These are phyloP conservation scores for Hydrozoanthus gracilis DNA, from an alignment of 92 coral and sea anemone genomes.

Conservation along the genomic window DNA sequence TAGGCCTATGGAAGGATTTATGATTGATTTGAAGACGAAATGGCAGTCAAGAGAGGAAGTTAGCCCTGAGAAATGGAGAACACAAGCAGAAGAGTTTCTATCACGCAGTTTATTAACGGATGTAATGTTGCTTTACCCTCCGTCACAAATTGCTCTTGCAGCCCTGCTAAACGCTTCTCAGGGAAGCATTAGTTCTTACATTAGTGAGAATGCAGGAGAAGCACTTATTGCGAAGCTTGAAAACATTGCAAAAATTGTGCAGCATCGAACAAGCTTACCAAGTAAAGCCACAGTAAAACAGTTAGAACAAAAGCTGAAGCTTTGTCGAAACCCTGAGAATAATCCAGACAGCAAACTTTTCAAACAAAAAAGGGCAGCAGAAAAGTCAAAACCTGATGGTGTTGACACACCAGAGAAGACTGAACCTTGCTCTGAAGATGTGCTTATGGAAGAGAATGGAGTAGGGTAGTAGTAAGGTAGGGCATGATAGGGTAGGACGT, in stretches of 20 bases:
- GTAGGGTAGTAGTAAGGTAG: neutral
- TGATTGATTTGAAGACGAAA: conserved; percentile 91
- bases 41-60: conserved; percentile 46
- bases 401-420: conserved; percentile 1
- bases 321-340: conserved; percentile 88
- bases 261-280: conserved; percentile 40
- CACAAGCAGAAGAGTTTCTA: conserved; percentile 81
- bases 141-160: conserved; percentile 96
- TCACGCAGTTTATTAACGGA: conserved; percentile 74
- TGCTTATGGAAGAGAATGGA: conserved; percentile 20
- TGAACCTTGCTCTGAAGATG: conserved; percentile 2
- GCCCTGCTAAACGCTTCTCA: conserved; percentile 74
- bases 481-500: too few species aligned
- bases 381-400: conserved; percentile 56
- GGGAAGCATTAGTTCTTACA: conserved; percentile 58
- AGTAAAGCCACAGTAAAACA: conserved; percentile 53
- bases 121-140: conserved; percentile 76
- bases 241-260: conserved; percentile 50
- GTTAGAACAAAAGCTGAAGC: conserved; percentile 75
- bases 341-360: conserved; percentile 82
- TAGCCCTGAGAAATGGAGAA: conserved; percentile 86
- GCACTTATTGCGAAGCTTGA: conserved; percentile 50
- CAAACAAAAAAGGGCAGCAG: conserved; percentile 68
- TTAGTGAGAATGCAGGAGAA: conserved; percentile 68
- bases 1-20: conserved; percentile 95